Percentiles rank a stretch among this genome's conserved stretches.
These are phyloP conservation scores for Temnopleurus reevesii DNA, from an alignment of 53 echinoderm and acorn worm genomes.

Conservation along the genomic window DNA sequence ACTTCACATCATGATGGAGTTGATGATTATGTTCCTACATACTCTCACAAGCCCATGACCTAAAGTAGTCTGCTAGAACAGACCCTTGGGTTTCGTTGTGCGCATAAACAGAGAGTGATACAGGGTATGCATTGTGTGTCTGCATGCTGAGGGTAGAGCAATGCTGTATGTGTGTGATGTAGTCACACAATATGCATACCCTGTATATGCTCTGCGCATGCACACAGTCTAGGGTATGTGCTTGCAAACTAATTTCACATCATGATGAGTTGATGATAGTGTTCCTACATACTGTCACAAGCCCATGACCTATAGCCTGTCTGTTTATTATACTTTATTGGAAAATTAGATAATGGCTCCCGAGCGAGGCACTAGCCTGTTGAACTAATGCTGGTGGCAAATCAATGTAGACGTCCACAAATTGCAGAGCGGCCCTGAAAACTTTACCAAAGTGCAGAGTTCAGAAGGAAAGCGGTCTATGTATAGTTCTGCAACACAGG, in stretches of 20 bases:
- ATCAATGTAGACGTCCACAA: conserved; percentile 40
- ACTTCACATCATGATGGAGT: not conserved
- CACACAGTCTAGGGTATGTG: too few relatives aligned
- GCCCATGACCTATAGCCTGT: not conserved
- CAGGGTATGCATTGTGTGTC: too few relatives aligned
- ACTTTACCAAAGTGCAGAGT: conserved; percentile 1
- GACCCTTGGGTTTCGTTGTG: too few relatives aligned
- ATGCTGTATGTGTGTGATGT: too few relatives aligned
- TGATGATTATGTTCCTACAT: not conserved
- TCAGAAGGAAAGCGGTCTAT: too few relatives aligned
- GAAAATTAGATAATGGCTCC: conserved; percentile 54
- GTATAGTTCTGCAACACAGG: too few relatives aligned
- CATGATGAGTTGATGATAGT: not conserved
- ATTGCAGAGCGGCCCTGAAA: not conserved
- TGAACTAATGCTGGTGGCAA: conserved; percentile 8
- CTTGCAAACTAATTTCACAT: too few relatives aligned
- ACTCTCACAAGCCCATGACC: not conserved
- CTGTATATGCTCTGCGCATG: too few relatives aligned
- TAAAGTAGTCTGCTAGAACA: too few relatives aligned
- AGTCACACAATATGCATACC: too few relatives aligned
- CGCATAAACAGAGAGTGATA: too few relatives aligned
- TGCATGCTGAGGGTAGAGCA: too few relatives aligned
- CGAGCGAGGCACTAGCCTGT: not conserved
- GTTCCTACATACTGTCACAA: not conserved
- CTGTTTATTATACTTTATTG: conserved; percentile 36